Percentiles rank a stretch among this genome's conserved stretches.
phyloP scores from a whole-genome alignment of 2,888 invertebrate species.

The Lissocephala sabroskyi region DNA sequence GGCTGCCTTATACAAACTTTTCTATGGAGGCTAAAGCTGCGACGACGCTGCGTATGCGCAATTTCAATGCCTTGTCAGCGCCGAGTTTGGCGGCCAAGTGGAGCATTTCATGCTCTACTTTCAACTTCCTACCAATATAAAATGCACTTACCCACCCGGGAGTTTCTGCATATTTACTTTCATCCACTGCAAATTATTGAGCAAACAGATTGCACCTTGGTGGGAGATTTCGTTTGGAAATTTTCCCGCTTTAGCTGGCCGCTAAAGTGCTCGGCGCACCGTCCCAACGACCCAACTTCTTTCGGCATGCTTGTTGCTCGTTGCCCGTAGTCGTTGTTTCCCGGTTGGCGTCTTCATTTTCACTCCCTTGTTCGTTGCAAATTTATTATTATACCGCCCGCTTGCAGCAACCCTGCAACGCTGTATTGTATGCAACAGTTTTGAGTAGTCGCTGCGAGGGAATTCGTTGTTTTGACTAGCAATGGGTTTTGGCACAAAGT shows the following conservation, averaged over 20 bases:
- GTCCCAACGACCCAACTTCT: too few species aligned
- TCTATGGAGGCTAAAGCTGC: not conserved
- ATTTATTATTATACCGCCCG: not conserved
- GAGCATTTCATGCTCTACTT: not conserved
- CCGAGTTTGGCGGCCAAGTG: too few species aligned
- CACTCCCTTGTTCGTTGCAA: not conserved
- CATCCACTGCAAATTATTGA: slow-evolving; percentile 44
- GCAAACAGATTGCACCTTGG: slow-evolving; percentile 46
- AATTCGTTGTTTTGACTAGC: not conserved
- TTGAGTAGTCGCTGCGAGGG: not conserved
- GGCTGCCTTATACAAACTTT: slow-evolving; percentile 3
- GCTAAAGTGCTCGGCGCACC: too few species aligned
- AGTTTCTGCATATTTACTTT: slow-evolving; percentile 39
- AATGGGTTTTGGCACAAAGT: not conserved
- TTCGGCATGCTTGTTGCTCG: not conserved
- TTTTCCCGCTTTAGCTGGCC: slow-evolving; percentile 10
- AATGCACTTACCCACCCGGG: slow-evolving; percentile 18
- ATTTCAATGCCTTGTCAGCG: slow-evolving; percentile 3
- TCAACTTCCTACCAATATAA: not conserved
- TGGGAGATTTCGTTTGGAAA: slow-evolving; percentile 9
- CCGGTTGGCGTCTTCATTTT: not conserved
- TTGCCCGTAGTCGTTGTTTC: not conserved
- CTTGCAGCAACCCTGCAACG: not conserved
- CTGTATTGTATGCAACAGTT: slow-evolving; percentile 2
- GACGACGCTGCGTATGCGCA: slow-evolving; percentile 4